Evolutionary conservation across 2,113 vertebrate species (phyloP).

Genomic region (Ochotona princeps): DNA sequence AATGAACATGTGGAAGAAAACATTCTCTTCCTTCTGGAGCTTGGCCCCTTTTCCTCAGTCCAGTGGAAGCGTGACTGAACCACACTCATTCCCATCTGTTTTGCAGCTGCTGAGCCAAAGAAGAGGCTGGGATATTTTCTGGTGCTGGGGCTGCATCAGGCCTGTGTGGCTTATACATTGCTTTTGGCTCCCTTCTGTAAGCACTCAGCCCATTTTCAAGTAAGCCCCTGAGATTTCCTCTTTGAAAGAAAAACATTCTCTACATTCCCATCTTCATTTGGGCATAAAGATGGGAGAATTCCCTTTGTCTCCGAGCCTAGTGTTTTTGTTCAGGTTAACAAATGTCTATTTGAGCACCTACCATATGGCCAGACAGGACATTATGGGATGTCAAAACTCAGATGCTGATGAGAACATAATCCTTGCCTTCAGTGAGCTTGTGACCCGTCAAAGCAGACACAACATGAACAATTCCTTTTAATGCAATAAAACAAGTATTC

Average conservation of each 20-base stretch:
- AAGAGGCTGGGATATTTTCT: constrained; percentile 57
- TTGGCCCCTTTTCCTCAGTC: background rate
- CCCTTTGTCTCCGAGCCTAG: constrained; percentile 48
- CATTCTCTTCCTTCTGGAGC: background rate
- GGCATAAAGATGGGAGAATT: constrained; percentile 55
- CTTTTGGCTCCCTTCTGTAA: constrained; percentile 71
- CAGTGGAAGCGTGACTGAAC: constrained; percentile 53
- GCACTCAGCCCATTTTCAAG: constrained; percentile 63
- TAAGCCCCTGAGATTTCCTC: constrained; percentile 78
- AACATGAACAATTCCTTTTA: background rate
- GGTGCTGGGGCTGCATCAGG: background rate
- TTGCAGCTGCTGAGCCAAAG: constrained; percentile 81
- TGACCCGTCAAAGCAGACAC: background rate
- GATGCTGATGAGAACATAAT: background rate
- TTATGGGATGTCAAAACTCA: background rate
- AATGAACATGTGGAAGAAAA: constrained; percentile 12
- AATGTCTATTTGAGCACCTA: background rate
- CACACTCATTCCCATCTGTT: constrained; percentile 80
- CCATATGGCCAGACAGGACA: background rate
- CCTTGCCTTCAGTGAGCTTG: background rate
- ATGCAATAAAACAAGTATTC: background rate
- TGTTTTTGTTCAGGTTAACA: constrained; percentile 38
- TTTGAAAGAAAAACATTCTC: constrained; percentile 82
- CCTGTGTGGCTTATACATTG: constrained; percentile 52
- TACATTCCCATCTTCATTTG: constrained; percentile 81